Percentiles rank a stretch among this genome's conserved stretches.
Evolutionary conservation across 2,888 invertebrate genomes (phyloP).

Genomic region (Ophioninae sp.): DNA sequence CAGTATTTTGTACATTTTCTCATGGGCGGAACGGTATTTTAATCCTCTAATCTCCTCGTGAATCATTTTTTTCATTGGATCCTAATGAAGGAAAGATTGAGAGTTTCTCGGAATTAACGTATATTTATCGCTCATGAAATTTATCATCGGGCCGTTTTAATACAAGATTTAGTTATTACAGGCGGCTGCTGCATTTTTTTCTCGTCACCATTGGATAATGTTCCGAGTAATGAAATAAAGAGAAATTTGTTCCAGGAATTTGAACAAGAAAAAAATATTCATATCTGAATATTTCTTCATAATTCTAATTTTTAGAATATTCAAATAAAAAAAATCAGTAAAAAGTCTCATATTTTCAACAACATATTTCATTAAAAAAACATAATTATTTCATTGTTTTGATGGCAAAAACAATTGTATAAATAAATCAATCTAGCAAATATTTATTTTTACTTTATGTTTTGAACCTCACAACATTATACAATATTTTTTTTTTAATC

Average conservation of each 20-base stretch:
- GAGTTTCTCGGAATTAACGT: background rate
- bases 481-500: background rate
- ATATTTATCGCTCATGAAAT: background rate
- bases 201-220: background rate
- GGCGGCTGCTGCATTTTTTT: background rate
- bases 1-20: background rate
- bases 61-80: conserved; percentile 6
- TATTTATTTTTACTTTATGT: background rate
- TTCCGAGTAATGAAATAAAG: background rate
- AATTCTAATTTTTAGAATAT: too few relatives aligned
- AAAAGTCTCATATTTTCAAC: background rate
- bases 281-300: background rate
- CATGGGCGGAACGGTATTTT: background rate
- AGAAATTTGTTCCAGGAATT: background rate
- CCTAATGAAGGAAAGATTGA: background rate
- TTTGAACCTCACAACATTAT: background rate
- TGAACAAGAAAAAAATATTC: background rate
- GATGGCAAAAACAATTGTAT: background rate
- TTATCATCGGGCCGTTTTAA: background rate
- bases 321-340: background rate
- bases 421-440: background rate
- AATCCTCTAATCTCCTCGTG: conserved; percentile 8
- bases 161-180: background rate
- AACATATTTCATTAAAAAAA: background rate
- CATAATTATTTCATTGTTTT: too few relatives aligned